These are phyloP conservation scores for Cryptus armator DNA, from an alignment of 2,888 invertebrate genomes.

Conservation along the genomic window DNA sequence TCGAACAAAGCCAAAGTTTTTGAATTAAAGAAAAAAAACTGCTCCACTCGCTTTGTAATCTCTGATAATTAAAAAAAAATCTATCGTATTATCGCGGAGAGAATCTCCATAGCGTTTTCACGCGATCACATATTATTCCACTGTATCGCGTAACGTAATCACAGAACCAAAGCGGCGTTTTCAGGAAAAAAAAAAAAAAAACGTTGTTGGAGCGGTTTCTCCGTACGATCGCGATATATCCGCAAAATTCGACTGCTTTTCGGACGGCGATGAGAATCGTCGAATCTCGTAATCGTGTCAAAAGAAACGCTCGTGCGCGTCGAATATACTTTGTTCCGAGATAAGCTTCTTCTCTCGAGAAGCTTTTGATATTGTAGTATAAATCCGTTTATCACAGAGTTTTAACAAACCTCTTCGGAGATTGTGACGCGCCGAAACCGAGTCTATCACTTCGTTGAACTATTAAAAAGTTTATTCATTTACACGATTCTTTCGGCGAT, in stretches of 20 bases:
- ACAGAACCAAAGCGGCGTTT: not conserved
- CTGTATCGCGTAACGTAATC: conserved; percentile 30
- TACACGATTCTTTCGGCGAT: not conserved
- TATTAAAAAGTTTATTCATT: not conserved
- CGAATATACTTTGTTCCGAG: not conserved
- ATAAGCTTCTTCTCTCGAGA: conserved; percentile 1
- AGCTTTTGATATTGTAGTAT: not conserved
- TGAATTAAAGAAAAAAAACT: not conserved
- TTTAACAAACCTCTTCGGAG: not conserved
- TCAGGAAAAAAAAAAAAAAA: not conserved
- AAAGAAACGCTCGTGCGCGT: not conserved
- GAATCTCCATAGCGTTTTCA: conserved; percentile 17
- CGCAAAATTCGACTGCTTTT: not conserved
- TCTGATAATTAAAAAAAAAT: not conserved
- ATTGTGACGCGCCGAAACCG: not conserved
- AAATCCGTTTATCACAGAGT: not conserved
- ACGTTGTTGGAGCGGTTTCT: not conserved
- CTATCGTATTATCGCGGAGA: conserved; percentile 17
- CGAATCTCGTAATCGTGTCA: not conserved
- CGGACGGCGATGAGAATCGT: not conserved
- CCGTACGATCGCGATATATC: not conserved
- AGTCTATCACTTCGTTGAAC: not conserved
- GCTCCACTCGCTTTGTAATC: not conserved
- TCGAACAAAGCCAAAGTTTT: not conserved
- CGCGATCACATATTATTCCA: conserved; percentile 44